Conservation (phyloP, 2,113 vertebrate species). For the Aphyosemion australe region DNA sequence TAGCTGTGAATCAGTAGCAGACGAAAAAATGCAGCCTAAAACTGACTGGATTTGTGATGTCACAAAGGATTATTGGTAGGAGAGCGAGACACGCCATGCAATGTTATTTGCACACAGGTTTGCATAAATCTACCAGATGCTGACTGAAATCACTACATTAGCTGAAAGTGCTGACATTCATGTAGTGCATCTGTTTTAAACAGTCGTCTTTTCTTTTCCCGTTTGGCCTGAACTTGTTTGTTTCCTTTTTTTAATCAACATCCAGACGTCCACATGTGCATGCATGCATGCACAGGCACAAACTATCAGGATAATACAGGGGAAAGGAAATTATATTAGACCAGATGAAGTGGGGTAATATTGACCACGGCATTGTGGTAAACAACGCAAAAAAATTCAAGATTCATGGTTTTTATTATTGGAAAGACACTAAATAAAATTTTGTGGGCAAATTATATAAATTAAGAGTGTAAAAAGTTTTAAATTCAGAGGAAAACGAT, state of each 20-base stretch:
- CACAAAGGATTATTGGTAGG: slow-evolving; percentile 74
- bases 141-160: neutral
- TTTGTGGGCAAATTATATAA: no score
- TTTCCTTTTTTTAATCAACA: slow-evolving; percentile 17
- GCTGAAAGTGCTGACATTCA: neutral
- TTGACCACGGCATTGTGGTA: neutral
- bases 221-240: neutral
- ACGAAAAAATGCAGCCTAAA: no score
- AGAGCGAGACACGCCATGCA: slow-evolving; percentile 64
- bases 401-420: neutral
- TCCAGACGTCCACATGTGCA: neutral
- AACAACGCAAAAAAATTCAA: neutral
- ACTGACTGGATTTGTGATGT: no score
- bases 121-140: slow-evolving; percentile 17
- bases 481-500: no score
- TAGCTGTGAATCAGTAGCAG: no score
- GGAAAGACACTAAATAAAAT: neutral
- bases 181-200: slow-evolving; percentile 7
- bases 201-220: slow-evolving; percentile 17
- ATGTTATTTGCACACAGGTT: slow-evolving; percentile 49
- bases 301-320: neutral
- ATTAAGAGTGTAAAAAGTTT: no score
- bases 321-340: slow-evolving; percentile 4
- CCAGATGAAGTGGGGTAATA: neutral
- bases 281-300: neutral